Evolutionary conservation across 2,888 invertebrate genomes (phyloP), one percentile per base, ranked within the genome.

Genomic region (Crematogaster levior): DNA sequence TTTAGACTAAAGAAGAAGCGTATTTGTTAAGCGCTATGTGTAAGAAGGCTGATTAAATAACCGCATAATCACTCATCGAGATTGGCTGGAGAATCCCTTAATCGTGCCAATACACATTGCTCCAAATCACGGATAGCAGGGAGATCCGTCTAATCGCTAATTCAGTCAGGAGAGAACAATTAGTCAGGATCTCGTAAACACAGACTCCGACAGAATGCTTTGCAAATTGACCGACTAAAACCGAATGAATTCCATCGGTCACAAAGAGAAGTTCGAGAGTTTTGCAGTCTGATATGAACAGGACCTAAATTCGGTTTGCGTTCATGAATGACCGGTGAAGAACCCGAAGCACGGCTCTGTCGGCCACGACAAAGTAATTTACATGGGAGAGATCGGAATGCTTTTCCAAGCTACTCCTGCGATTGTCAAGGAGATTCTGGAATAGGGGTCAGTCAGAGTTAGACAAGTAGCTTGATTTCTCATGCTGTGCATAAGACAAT

Each of bases 301-400:
- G 10, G 43, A 77, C 10, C 63, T 27, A 53, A 37, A 74, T 80
- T 80, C 65, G 74, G 65, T 85, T 66, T 72, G 72, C 21, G 77
- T 66, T 65, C 51, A 40, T 61, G 51, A 80, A 83, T 63, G 72
- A 46, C n/a, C 61, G 24, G 12, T 75, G 37, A 85, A 83, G 83
- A 83, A 85, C 72, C 18, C 48, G 74, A n/a, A 53, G 7, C 7
- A 15, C 15, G n/a, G 18, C 9, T 46, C 21, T 4, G 21, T 40
- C 80, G 63, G 18, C 34, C 61, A 68, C 68, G 70, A 79, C 72
- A 75, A 81, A 68, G 77, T 79, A 84, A 85, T 82, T 85, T 85
- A 77, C 68, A 73, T 53, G 48, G 61, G 66, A 37, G 43, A 48
- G 48, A 48, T 43, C 12, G 30, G 21, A 3, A 5, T 10, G 40